Base-by-base conservation (phyloP, 1,140 invertebrate genomes). In the Brachystomella parvula region DNA sequence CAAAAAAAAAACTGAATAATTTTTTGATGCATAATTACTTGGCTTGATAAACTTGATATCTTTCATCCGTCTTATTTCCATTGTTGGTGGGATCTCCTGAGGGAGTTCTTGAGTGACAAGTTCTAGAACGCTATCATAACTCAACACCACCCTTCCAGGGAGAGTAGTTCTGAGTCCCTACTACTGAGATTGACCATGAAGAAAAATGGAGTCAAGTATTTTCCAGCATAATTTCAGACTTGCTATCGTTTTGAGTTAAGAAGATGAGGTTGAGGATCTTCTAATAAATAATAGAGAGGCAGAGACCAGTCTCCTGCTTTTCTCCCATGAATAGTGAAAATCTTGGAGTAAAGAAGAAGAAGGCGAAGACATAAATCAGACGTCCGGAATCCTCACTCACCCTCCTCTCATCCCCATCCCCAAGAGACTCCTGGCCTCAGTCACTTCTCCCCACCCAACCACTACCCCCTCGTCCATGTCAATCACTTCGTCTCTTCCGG, bases 311-410 rank as follows among this genome's bases (percentile, higher is more conserved):
- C 49, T n/a, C n/a, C n/a, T n/a, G 12, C 12, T 12, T 6, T 26
- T 26, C 49, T 53, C 24, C 49, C 49, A 53, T 53, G 49, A 53
- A 53, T 53, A 53, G 24, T 17, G 49, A 53, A 53, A 26, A 26
- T 53, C 3, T 53, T 24, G 12, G 21, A 9, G 49, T 6, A 15
- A 24, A 53, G 49, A 24, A 12, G 49, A 53, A 53, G 49, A 24
- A 53, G 49, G 49, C 49, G 49, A 53, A 53, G 49, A 53, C 49
- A 53, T 53, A 53, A 53, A 53, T 53, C 49, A 53, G 49, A 53
- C 49, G n/a, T n/a, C n/a, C n/a, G n/a, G n/a, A n/a, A n/a, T n/a
- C n/a, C 9, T 12, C 6, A 24, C 49, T 24, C 49, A 9, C 9
- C 49, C 49, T 24, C 24, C 49, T 24, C 6, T 6, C 6, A 24